These are phyloP conservation scores for Epizoanthus stellaris DNA, from an alignment of 92 coral and sea anemone species.

Conservation along the genomic window DNA sequence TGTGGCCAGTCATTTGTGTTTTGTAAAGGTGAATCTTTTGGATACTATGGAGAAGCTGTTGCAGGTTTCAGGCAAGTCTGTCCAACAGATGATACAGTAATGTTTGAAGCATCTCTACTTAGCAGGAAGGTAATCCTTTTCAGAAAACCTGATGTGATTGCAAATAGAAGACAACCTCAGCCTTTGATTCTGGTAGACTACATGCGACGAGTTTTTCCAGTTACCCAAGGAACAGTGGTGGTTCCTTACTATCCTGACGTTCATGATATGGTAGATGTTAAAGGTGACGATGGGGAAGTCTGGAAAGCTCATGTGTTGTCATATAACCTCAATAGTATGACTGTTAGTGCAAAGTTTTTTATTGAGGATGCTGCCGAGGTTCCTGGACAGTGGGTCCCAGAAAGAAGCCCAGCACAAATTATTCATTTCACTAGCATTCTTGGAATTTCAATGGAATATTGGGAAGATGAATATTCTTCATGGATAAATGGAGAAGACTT, in stretches of 20 bases:
- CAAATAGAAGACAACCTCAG: constrained; percentile 23
- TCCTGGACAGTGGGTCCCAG: constrained; percentile 65
- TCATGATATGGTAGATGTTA: constrained; percentile 68
- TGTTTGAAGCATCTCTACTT: constrained; percentile 62
- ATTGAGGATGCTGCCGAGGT: constrained; percentile 50
- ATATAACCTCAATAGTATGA: constrained; percentile 48
- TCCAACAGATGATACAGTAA: constrained; percentile 57
- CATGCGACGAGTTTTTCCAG: constrained; percentile 74
- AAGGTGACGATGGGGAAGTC: constrained; percentile 65
- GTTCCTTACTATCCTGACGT: constrained; percentile 63
- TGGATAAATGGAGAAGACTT: constrained; percentile 59
- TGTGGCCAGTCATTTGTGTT: constrained; percentile 39
- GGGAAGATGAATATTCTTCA: constrained; percentile 54
- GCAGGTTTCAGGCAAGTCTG: constrained; percentile 43
- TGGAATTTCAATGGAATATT: constrained; percentile 62
- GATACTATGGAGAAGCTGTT: constrained; percentile 36
- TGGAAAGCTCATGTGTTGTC: constrained; percentile 67
- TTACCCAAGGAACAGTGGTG: constrained; percentile 71
- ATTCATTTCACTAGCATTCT: constrained; percentile 70
- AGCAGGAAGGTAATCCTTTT: constrained; percentile 78
- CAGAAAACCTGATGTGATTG: constrained; percentile 35
- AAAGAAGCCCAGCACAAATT: constrained; percentile 61
- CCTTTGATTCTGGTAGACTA: constrained; percentile 58
- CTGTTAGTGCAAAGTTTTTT: constrained; percentile 61
- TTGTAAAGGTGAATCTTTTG: constrained; percentile 43